Base-by-base conservation (phyloP, 1,140 invertebrate genomes). In the Pseudoatta argentina region DNA sequence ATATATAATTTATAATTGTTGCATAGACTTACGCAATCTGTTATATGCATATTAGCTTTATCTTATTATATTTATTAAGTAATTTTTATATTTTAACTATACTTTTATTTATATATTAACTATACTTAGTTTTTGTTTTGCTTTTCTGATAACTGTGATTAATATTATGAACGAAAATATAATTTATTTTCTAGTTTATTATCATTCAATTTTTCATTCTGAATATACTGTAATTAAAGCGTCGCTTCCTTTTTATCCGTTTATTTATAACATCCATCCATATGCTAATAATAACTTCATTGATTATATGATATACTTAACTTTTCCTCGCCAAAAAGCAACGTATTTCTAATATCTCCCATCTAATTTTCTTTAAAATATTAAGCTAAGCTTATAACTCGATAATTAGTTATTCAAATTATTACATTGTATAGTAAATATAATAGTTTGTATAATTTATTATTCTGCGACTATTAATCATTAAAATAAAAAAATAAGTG, bases 291-390 rank as follows among this genome's bases (percentile, higher is more conserved):
- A 78, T 78, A 78, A 48, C 75, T 51, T 78, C 59, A 78, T 78
- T 78, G 75, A 78, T 78, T 64, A 64, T 51, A 24, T 16, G 59
- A 48, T 61, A 78, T 78, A 78, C 59, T 78, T 78, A 78, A 78
- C 75, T 21, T 39, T 48, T 57, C 5, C 24, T 78, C 39, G 24
- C 39, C 24, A 24, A 75, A 75, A 75, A 75, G 44, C 12, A 69
- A 21, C 48, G 8, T 73, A 82, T 30, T 72, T 61, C 63, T 67
- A 77, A 6, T 24, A 64, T 27, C 16, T 61, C 4, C 3, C 8
- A 16, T 61, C 8, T 2, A 12, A 21, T 27, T 12, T 59, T 6
- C 21, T 24, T 21, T 3, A 61, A 77, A 48, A 61, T 6, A 77
- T 30, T 30, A 34, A 77, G 10, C 39, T 24, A 8, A 3, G 18